Evolutionary conservation across 2,113 vertebrate genomes (phyloP).

Genomic region (Neodontobutis hainanensis): DNA sequence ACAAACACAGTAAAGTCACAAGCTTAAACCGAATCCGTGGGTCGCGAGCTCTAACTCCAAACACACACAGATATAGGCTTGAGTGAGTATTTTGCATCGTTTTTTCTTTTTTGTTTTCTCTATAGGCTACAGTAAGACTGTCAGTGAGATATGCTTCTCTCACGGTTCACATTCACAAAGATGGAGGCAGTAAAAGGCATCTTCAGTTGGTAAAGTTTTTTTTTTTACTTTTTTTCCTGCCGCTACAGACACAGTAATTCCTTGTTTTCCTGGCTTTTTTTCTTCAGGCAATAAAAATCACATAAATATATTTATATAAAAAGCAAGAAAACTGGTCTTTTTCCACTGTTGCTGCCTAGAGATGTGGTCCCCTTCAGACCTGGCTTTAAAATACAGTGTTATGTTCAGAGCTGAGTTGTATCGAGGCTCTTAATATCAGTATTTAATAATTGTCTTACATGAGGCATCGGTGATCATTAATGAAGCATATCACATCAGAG

Average conservation of each 20-base stretch:
- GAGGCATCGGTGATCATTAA: too few species aligned
- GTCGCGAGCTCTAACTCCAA: background rate
- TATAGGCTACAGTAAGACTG: conserved; percentile 78
- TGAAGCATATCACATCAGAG: too few species aligned
- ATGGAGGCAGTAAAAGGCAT: conserved; percentile 71
- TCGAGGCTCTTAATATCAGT: too few species aligned
- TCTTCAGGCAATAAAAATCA: conserved; percentile 66
- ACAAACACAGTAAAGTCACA: conserved; percentile 49
- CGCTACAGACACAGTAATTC: conserved; percentile 63
- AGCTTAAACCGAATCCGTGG: conserved; percentile 30
- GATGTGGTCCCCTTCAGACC: conserved; percentile 24
- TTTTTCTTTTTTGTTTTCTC: conserved; percentile 41
- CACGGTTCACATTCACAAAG: conserved; percentile 76
- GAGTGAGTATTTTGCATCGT: conserved; percentile 74
- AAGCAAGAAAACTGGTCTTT: conserved; percentile 38
- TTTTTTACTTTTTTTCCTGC: conserved; percentile 36
- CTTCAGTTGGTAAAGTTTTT: conserved; percentile 51
- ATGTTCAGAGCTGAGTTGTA: too few species aligned
- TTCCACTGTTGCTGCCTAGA: conserved; percentile 55
- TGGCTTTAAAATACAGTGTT: background rate
- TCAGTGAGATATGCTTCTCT: conserved; percentile 57
- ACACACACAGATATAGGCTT: conserved; percentile 55
- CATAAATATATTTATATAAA: conserved; percentile 49
- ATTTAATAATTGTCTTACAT: too few species aligned
- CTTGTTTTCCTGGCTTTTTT: conserved; percentile 30